A percentile compares a stretch with the other conserved stretches of the same genome.
Conservation (phyloP, 2,113 vertebrate species). For the Carettochelys insculpta region DNA sequence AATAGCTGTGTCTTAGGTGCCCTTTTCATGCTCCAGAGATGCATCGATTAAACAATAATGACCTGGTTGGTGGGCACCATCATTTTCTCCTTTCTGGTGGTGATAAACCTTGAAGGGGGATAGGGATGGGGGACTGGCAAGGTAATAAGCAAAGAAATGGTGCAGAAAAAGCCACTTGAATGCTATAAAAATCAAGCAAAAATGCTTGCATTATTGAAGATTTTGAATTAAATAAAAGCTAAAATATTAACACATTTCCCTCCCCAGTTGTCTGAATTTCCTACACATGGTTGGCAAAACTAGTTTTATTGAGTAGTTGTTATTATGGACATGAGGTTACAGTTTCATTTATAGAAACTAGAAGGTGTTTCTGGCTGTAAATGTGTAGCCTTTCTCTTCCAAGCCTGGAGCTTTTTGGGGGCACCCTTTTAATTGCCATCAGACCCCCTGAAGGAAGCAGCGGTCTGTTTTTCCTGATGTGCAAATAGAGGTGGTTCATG, state of each 20-base stretch:
- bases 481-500: slow-evolving; percentile 76
- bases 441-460: slow-evolving; percentile 69
- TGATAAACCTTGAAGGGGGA: slow-evolving; percentile 68
- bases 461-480: slow-evolving; percentile 62
- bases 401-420: slow-evolving; percentile 73
- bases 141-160: slow-evolving; percentile 50
- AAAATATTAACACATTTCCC: slow-evolving; percentile 55
- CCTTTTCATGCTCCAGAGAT: slow-evolving; percentile 86
- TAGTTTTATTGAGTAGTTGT: slow-evolving; percentile 74
- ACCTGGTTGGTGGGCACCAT: slow-evolving; percentile 85
- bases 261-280: slow-evolving; percentile 29
- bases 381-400: slow-evolving; percentile 41
- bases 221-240: slow-evolving; percentile 53
- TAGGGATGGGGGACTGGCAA: slow-evolving; percentile 2
- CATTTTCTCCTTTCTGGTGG: slow-evolving; percentile 75
- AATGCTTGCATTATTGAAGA: slow-evolving; percentile 59
- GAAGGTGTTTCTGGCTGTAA: slow-evolving; percentile 8
- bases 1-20: slow-evolving; percentile 84
- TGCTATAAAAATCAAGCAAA: slow-evolving; percentile 49
- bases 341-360: slow-evolving; percentile 61
- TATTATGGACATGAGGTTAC: slow-evolving; percentile 63
- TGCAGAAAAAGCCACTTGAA: slow-evolving; percentile 66
- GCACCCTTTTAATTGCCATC: slow-evolving; percentile 78
- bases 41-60: slow-evolving; percentile 95
- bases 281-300: slow-evolving; percentile 71